phyloP scores from a whole-genome alignment of 2,797 vertebrate species.

The Dendrocincla fuliginosa region DNA sequence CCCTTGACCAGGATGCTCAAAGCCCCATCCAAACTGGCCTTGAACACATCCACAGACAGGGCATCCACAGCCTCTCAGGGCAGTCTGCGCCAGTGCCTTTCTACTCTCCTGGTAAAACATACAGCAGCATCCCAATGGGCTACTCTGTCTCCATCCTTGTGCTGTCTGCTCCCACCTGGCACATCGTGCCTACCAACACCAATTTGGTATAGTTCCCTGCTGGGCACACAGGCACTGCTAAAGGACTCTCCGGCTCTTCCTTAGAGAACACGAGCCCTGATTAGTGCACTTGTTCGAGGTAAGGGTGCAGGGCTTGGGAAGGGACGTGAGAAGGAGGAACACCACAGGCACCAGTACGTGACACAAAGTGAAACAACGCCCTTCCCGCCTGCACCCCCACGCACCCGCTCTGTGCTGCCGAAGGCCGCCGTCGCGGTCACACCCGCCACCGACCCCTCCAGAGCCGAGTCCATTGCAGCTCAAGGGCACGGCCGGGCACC shows the following conservation, averaged over 20 bases:
- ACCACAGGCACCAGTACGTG: accelerated
- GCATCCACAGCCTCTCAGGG: not conserved
- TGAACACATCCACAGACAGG: accelerated
- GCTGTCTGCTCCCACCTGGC: not conserved
- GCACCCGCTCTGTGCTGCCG: not conserved
- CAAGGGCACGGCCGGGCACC: not conserved
- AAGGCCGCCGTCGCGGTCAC: not conserved
- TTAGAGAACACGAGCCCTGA: not conserved
- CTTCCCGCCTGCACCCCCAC: not conserved
- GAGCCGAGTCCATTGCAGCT: not conserved
- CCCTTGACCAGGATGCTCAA: not conserved
- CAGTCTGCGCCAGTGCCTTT: not conserved
- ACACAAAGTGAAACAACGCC: not conserved
- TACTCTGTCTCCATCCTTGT: not conserved
- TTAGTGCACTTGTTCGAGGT: not conserved
- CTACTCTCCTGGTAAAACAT: accelerated
- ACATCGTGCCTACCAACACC: not conserved
- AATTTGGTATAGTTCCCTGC: accelerated
- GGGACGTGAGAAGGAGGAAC: not conserved
- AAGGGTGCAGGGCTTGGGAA: not conserved
- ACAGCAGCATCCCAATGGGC: not conserved
- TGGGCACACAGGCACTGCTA: not conserved
- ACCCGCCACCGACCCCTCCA: not conserved
- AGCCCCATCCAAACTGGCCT: not conserved
- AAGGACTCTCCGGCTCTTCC: not conserved